Percentiles rank a stretch among this genome's conserved stretches.
Evolutionary conservation across 2,888 invertebrate genomes (phyloP).

Genomic region (Anaspis maculata): DNA sequence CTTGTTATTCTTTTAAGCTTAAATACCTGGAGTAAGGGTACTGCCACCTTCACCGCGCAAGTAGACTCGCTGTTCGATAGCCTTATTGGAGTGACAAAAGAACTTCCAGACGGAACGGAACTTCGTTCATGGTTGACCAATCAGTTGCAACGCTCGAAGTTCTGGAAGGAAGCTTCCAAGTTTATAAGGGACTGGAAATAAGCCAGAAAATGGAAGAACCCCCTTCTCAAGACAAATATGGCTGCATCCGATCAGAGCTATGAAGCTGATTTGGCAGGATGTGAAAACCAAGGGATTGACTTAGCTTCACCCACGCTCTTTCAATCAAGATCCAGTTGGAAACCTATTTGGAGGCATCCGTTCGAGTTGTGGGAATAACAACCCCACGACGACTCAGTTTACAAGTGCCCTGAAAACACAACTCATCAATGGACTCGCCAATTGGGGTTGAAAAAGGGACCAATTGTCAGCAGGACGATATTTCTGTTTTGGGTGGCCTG

Average conservation of each 20-base stretch:
- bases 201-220: not conserved
- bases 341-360: not conserved
- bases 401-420: not conserved
- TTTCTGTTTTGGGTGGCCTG: not conserved
- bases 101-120: not conserved
- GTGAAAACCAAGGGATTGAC: too few relatives aligned
- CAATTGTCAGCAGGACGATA: conserved; percentile 2
- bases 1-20: not conserved
- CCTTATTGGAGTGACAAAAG: not conserved
- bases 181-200: not conserved
- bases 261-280: not conserved
- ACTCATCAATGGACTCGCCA: not conserved
- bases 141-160: not conserved
- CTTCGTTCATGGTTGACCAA: not conserved
- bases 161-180: not conserved
- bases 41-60: not conserved
- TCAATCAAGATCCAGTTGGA: not conserved
- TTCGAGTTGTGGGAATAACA: not conserved
- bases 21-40: not conserved
- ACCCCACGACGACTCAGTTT: not conserved
- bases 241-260: not conserved
- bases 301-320: not conserved
- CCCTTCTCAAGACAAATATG: not conserved
- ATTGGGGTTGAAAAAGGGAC: conserved; percentile 1
- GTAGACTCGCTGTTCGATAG: not conserved